These are phyloP conservation scores for Falco concolor DNA, from an alignment of 2,797 vertebrate genomes.

Conservation along the genomic window DNA sequence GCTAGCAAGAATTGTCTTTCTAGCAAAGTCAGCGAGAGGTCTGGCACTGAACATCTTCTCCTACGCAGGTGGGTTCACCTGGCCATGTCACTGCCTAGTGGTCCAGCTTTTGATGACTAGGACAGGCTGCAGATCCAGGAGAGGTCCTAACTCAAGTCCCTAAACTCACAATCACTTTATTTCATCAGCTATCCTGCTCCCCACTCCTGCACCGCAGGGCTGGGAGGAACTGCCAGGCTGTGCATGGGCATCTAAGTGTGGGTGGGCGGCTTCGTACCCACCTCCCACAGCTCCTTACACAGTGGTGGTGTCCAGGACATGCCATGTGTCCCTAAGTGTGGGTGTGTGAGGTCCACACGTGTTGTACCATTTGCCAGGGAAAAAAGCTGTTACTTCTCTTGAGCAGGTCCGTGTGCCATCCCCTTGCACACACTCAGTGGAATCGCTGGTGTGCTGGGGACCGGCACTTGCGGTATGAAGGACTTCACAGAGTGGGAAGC, in stretches of 20 bases:
- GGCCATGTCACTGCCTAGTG: rapidly evolving
- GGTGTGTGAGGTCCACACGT: rapidly evolving
- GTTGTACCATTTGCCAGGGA: not conserved
- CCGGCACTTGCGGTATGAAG: rapidly evolving
- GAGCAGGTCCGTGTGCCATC: not conserved
- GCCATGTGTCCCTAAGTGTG: rapidly evolving
- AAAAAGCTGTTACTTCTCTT: not conserved
- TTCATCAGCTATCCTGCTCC: not conserved
- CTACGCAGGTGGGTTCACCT: not conserved
- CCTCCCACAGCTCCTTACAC: not conserved
- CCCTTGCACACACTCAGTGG: not conserved
- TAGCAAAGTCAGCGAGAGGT: not conserved
- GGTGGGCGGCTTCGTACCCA: not conserved
- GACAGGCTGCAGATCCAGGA: not conserved
- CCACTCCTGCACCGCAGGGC: not conserved
- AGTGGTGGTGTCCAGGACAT: not conserved
- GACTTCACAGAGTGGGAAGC: not conserved
- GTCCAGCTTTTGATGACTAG: not conserved
- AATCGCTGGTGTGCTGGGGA: not conserved
- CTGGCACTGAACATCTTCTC: not conserved
- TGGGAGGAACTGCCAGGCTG: not conserved
- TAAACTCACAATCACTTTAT: not conserved
- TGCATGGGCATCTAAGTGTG: not conserved
- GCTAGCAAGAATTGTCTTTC: not conserved
- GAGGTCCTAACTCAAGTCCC: not conserved